Conservation (phyloP, 2,797 vertebrate species). For the Notoglanidium macrostoma region DNA sequence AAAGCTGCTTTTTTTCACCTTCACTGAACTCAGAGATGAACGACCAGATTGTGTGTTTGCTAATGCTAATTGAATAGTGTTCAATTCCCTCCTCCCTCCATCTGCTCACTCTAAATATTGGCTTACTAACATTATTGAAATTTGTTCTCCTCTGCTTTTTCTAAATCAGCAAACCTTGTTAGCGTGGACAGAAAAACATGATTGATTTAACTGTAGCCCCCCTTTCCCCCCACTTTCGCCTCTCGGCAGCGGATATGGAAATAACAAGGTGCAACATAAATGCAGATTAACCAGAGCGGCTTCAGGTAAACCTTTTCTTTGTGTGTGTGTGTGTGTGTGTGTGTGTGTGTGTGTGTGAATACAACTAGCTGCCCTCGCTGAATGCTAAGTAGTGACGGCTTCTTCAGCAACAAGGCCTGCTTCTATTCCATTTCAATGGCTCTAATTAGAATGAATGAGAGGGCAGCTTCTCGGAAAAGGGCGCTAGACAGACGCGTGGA, state of each 20-base stretch:
- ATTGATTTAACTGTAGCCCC: constrained; percentile 63
- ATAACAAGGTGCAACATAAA: constrained; percentile 75
- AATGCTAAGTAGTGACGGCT: constrained; percentile 72
- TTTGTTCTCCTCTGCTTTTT: constrained; percentile 23
- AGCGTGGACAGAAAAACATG: constrained; percentile 60
- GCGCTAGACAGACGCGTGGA: constrained; percentile 63
- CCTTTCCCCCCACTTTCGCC: background rate
- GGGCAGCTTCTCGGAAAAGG: constrained; percentile 69
- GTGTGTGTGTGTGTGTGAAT: constrained; percentile 71
- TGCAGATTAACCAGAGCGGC: constrained; percentile 74
- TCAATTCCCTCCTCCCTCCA: background rate
- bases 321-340: constrained; percentile 62
- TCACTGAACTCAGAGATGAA: background rate
- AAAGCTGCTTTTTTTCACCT: background rate
- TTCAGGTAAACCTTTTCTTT: constrained; percentile 74
- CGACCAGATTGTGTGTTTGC: constrained; percentile 4
- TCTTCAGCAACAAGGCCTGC: constrained; percentile 76
- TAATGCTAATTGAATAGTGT: constrained; percentile 14
- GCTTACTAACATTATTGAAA: constrained; percentile 34
- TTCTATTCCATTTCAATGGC: constrained; percentile 79
- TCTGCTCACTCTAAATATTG: constrained; percentile 28
- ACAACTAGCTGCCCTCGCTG: constrained; percentile 70
- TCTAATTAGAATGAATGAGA: constrained; percentile 82
- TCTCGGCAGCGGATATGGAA: constrained; percentile 71
- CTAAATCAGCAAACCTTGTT: constrained; percentile 59